Percentiles rank a stretch among this genome's conserved stretches.
Evolutionary conservation across 2,113 vertebrate genomes (phyloP).

Genomic region (Ptilorrhoa leucosticta): DNA sequence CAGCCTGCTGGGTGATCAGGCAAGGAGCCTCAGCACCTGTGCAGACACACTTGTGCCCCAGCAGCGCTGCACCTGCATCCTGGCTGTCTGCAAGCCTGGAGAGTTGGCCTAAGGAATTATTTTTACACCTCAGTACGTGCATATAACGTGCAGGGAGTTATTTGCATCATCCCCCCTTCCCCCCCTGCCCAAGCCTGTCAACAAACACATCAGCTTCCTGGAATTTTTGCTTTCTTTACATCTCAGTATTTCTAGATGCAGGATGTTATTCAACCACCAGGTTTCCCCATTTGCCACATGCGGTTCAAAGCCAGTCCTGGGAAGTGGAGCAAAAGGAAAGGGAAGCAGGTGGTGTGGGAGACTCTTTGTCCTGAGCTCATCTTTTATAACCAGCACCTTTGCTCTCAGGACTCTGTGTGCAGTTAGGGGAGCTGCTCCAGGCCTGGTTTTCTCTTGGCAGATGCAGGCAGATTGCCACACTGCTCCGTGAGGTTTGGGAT

Average conservation of each 20-base stretch:
- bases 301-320: background rate
- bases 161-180: background rate
- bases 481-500: background rate
- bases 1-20: background rate
- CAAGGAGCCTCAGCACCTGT: background rate
- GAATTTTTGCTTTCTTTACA: conserved; percentile 23
- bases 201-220: conserved; percentile 10
- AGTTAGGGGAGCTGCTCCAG: background rate
- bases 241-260: background rate
- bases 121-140: background rate
- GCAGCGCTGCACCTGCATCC: background rate
- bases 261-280: background rate
- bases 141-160: background rate
- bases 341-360: background rate
- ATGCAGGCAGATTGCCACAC: background rate
- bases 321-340: background rate
- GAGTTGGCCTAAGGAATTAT: background rate
- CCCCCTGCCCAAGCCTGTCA: background rate
- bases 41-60: background rate
- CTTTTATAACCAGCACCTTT: background rate
- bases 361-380: background rate
- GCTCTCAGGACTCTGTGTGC: background rate
- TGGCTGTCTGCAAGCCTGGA: background rate
- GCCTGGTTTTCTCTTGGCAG: background rate
- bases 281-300: background rate